Percentiles rank a stretch among this genome's conserved stretches.
These are phyloP conservation scores for Drosophila burlai DNA, from an alignment of 1,140 invertebrate genomes.

Conservation along the genomic window DNA sequence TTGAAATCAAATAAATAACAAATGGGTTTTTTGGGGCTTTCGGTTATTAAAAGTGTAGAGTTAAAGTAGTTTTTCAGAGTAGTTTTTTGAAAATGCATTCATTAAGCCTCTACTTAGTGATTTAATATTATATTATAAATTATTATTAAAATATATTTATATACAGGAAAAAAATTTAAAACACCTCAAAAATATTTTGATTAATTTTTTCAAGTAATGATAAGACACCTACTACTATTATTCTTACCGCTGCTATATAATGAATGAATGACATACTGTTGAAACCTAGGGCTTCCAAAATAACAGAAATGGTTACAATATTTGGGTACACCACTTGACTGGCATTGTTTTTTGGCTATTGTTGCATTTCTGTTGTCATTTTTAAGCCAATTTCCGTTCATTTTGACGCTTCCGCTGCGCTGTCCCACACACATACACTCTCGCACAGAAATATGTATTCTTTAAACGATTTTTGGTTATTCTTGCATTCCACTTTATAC, in stretches of 20 bases:
- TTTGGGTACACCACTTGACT: conserved; percentile 43
- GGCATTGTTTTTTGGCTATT: conserved; percentile 54
- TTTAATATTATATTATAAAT: background rate
- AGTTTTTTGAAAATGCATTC: background rate
- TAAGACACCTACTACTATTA: background rate
- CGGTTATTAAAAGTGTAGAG: background rate
- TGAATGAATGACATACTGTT: conserved; percentile 26
- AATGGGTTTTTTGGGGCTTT: background rate
- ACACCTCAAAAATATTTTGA: background rate
- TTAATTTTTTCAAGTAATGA: background rate
- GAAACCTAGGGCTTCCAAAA: conserved; percentile 24
- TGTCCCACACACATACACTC: conserved; percentile 11
- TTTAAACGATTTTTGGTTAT: conserved; percentile 24
- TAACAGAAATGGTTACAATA: conserved; percentile 22
- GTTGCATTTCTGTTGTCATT: conserved; percentile 73
- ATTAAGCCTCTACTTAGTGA: background rate
- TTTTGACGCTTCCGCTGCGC: conserved; percentile 78
- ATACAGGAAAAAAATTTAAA: too few species aligned
- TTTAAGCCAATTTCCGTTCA: conserved; percentile 84
- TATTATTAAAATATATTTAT: background rate
- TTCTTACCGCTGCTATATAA: background rate
- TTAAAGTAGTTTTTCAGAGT: background rate
- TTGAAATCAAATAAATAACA: conserved; percentile 2
- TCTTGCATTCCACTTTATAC: conserved; percentile 1
- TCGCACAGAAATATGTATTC: conserved; percentile 22